Evolutionary conservation across 2,797 vertebrate genomes (phyloP), one percentile per base, ranked within the genome.

Genomic region (Acipenser oxyrinchus): DNA sequence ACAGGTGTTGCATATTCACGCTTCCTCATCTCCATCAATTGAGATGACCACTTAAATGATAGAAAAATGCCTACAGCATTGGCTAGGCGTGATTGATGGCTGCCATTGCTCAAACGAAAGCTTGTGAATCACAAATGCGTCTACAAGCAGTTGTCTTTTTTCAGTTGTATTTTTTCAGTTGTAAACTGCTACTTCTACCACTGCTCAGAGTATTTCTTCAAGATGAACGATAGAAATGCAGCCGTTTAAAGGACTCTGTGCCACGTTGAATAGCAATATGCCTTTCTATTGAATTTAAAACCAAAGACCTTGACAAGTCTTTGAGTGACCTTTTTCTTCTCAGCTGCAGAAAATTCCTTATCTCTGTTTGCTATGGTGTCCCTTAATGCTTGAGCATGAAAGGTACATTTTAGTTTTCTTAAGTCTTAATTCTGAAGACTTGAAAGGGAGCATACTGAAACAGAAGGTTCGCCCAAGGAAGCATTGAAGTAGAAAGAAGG

Each of bases 31-130:
- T 15, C 15, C 11, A 62, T 62, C 60, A 68, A 68, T 64, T 63
- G 67, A 64, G 15, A 55, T 64, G 62, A 59, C 60, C 51, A 68
- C 65, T 53, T 50, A 76, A 76, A 50, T 73, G 52, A 70, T 77
- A 55, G 49, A 70, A 76, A 81, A 81, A 74, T 73, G 8, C 65
- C 68, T 62, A 65, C 59, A 71, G 11, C 48, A 3, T 66, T 70
- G 71, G 75, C 70, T 72, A 65, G 51, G 74, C 62, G 71, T 84
- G 84, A 88, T 82, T 71, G 81, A 82, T 88, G 77, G 71, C 53
- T 83, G 75, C 79, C 83, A 72, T 77, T 84, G 77, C 69, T 74
- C 82, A 82, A 87, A 87, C 81, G 73, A 82, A 83, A 79, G 76
- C 79, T 84, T 82, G 68, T 79, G 74, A 83, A 79, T 83, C 79